Conservation (phyloP, 2,113 vertebrate genomes). For the Raja brachyura region DNA sequence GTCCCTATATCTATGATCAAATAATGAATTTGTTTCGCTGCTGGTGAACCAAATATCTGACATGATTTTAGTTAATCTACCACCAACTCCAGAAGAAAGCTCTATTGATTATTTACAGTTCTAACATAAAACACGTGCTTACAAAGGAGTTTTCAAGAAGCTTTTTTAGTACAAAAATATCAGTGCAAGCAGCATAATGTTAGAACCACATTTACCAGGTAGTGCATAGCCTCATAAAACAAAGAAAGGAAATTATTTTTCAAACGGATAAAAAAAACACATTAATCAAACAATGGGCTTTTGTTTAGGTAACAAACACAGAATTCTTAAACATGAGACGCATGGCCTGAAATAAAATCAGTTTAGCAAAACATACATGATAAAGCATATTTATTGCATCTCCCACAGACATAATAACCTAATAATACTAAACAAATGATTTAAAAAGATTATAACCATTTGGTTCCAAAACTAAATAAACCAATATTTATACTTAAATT, state of each 20-base stretch:
- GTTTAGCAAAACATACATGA: conserved; percentile 35
- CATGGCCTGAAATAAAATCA: conserved; percentile 8
- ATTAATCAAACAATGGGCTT: background rate
- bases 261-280: conserved; percentile 14
- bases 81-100: background rate
- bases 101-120: background rate
- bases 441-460: conserved; percentile 21
- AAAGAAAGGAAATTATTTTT: conserved; percentile 26
- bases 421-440: conserved; percentile 25
- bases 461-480: conserved; percentile 19
- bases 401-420: conserved; percentile 32
- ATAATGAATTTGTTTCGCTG: background rate
- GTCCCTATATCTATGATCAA: background rate
- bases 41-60: background rate
- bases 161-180: conserved; percentile 38
- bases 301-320: background rate
- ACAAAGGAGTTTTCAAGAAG: conserved; percentile 30
- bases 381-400: conserved; percentile 38
- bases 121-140: conserved; percentile 34
- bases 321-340: background rate
- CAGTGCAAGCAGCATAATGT: conserved; percentile 32
- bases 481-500: conserved; percentile 36
- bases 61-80: background rate
- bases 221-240: conserved; percentile 31
- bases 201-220: conserved; percentile 35